phyloP scores from a whole-genome alignment of 2,113 vertebrate species.

The Myodes glareolus region DNA sequence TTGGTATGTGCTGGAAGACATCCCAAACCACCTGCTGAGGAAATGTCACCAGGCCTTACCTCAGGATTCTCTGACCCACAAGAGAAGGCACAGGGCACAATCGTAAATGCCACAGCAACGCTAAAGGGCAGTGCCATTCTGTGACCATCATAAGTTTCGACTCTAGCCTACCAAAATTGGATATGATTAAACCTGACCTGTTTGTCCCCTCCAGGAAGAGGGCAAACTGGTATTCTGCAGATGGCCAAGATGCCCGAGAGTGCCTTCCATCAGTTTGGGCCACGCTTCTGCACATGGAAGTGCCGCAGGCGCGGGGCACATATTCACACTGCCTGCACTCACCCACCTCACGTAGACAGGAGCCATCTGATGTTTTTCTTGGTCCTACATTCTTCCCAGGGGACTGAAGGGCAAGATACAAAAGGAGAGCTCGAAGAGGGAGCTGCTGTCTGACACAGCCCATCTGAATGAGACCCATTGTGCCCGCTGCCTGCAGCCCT shows the following conservation, averaged over 20 bases:
- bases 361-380: accelerated
- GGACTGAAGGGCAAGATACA: constrained; percentile 91
- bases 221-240: accelerated
- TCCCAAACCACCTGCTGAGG: background rate
- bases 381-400: constrained; percentile 78
- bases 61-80: background rate
- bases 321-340: background rate
- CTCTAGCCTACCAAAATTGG: background rate
- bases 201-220: background rate
- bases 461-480: constrained; percentile 91
- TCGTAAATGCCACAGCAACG: background rate
- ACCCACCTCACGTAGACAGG: background rate
- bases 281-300: background rate
- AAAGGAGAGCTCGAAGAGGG: constrained; percentile 91
- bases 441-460: constrained; percentile 86
- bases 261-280: background rate
- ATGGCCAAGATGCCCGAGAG: accelerated
- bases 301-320: accelerated
- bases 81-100: background rate
- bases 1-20: background rate
- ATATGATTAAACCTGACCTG: accelerated
- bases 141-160: accelerated
- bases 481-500: constrained; percentile 93
- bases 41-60: background rate
- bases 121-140: background rate